Percentiles rank a stretch among this genome's conserved stretches.
Conservation (phyloP, 2,113 vertebrate genomes). For the Aegithalos caudatus region DNA sequence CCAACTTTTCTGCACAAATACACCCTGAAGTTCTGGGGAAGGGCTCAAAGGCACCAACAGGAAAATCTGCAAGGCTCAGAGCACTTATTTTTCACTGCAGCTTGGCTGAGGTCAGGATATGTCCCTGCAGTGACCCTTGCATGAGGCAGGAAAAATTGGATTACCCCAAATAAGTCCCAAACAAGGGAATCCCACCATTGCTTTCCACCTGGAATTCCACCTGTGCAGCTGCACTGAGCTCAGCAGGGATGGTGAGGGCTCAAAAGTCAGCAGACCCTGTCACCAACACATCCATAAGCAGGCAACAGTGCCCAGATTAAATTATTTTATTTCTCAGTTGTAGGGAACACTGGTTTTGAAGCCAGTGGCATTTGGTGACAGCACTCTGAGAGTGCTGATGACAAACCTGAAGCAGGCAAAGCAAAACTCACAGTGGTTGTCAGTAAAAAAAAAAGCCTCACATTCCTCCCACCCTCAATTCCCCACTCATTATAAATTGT, state of each 20-base stretch:
- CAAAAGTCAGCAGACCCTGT: not conserved
- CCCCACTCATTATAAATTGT: not conserved
- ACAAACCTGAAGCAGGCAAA: not conserved
- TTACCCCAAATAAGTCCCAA: not conserved
- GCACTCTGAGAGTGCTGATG: not conserved
- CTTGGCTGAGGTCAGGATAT: not conserved
- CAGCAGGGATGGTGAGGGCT: not conserved
- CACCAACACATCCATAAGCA: not conserved
- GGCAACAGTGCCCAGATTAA: too few species aligned
- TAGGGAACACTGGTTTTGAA: not conserved
- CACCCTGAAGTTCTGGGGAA: not conserved
- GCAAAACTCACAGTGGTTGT: not conserved
- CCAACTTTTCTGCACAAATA: not conserved
- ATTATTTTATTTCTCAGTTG: not conserved
- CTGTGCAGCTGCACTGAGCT: not conserved
- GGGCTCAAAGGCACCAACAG: not conserved
- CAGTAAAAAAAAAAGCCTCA: not conserved
- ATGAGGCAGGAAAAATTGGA: not conserved
- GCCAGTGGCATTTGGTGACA: not conserved
- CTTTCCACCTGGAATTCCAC: not conserved
- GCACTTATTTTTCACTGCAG: not conserved
- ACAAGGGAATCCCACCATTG: not conserved
- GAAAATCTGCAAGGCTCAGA: not conserved
- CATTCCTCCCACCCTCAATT: not conserved
- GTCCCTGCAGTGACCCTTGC: not conserved